These are phyloP conservation scores for Mohoua ochrocephala DNA, from an alignment of 2,113 vertebrate species.

Conservation along the genomic window DNA sequence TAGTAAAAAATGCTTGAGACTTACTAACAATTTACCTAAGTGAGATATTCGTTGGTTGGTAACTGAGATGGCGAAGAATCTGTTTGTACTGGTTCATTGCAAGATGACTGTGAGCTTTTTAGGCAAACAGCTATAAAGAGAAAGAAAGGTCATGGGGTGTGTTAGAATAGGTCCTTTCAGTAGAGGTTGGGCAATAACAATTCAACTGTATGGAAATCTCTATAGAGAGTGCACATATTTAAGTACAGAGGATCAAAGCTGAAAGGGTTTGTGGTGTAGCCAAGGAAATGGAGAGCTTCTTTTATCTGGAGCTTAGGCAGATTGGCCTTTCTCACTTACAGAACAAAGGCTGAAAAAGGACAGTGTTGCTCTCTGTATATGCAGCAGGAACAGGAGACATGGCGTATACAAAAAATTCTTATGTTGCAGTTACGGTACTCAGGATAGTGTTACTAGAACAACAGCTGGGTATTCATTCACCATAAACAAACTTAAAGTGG, in stretches of 20 bases:
- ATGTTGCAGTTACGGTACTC: background rate
- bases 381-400: background rate
- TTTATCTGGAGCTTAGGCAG: background rate
- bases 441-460: background rate
- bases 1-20: background rate
- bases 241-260: background rate
- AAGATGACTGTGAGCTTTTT: background rate
- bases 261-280: background rate
- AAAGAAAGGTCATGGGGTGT: background rate
- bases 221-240: background rate
- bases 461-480: background rate
- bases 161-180: background rate
- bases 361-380: background rate
- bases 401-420: background rate
- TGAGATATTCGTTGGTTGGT: background rate
- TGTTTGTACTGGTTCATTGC: background rate
- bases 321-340: background rate
- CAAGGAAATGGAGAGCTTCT: background rate
- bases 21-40: background rate
- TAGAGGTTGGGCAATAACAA: background rate
- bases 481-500: background rate
- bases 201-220: background rate
- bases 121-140: background rate
- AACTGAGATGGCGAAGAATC: background rate
- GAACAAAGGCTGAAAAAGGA: background rate